These are phyloP conservation scores for Osmerus mordax DNA, from an alignment of 2,113 vertebrate species.

Conservation along the genomic window DNA sequence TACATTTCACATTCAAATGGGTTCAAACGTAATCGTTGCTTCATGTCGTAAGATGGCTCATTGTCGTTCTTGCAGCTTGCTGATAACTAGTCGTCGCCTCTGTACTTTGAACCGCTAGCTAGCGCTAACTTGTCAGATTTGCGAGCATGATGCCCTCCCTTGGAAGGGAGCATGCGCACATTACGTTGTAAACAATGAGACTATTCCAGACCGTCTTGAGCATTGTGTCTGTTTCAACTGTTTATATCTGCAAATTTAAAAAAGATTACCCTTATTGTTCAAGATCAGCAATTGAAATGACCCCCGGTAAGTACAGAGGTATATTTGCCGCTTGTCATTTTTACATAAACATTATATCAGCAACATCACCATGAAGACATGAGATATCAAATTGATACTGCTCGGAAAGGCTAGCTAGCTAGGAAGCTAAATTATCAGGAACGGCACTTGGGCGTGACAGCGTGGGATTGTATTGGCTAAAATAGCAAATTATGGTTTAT, in stretches of 20 bases:
- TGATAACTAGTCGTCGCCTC: neutral
- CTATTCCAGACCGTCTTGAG: conserved; percentile 68
- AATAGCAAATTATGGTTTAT: neutral
- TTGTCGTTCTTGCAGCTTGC: neutral
- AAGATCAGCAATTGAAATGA: conserved; percentile 44
- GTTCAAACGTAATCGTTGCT: no score
- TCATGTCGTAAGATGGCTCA: neutral
- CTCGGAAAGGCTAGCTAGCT: conserved; percentile 26
- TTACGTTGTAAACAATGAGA: conserved; percentile 75
- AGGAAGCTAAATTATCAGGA: conserved; percentile 33
- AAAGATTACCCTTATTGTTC: conserved; percentile 1
- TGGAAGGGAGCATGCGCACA: conserved; percentile 66
- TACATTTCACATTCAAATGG: no score
- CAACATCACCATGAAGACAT: conserved; percentile 52
- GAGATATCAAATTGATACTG: conserved; percentile 43
- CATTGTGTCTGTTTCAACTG: conserved; percentile 66
- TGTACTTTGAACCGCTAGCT: neutral
- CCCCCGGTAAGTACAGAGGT: conserved; percentile 63
- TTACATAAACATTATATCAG: conserved; percentile 37
- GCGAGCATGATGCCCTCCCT: conserved; percentile 46
- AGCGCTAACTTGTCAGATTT: neutral
- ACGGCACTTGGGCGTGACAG: conserved; percentile 72
- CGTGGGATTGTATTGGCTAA: conserved; percentile 35
- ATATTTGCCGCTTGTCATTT: conserved; percentile 43
- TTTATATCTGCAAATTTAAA: conserved; percentile 44